Evolutionary conservation across 1,140 invertebrate genomes (phyloP).

Genomic region (Prorops nasuta): DNA sequence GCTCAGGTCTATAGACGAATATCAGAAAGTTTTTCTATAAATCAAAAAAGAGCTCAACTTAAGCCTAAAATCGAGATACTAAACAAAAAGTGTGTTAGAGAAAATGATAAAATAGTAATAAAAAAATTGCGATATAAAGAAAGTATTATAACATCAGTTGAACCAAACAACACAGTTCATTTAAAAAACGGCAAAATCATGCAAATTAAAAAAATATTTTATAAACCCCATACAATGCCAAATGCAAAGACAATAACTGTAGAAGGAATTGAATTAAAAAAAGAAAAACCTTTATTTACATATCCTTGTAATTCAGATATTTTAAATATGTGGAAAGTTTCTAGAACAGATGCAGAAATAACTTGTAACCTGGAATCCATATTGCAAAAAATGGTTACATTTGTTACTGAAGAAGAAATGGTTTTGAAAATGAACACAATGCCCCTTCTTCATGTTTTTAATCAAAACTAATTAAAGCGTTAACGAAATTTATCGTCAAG

Average conservation of each 20-base stretch:
- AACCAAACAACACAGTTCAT: neutral
- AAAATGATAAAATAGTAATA: neutral
- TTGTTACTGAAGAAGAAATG: neutral
- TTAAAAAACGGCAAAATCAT: neutral
- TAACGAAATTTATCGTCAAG: too few relatives aligned
- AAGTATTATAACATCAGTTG: neutral
- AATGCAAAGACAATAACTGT: slow-evolving; percentile 4
- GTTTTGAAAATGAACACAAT: neutral
- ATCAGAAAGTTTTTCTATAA: neutral
- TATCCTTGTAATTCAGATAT: slow-evolving; percentile 9
- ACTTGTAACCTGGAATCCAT: neutral
- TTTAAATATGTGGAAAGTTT: slow-evolving; percentile 7
- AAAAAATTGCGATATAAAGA: neutral
- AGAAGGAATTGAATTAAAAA: neutral
- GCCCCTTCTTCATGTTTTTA: neutral
- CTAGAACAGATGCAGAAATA: neutral
- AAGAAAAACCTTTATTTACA: slow-evolving; percentile 2
- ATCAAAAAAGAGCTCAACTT: neutral
- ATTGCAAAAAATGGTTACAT: neutral
- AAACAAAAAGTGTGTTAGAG: neutral
- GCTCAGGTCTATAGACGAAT: neutral
- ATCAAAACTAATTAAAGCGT: too few relatives aligned
- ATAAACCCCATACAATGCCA: neutral
- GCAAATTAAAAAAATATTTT: neutral
- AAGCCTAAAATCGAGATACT: neutral